Base-by-base conservation (phyloP, 2,113 vertebrate species). In the Pachyramphus minor region DNA sequence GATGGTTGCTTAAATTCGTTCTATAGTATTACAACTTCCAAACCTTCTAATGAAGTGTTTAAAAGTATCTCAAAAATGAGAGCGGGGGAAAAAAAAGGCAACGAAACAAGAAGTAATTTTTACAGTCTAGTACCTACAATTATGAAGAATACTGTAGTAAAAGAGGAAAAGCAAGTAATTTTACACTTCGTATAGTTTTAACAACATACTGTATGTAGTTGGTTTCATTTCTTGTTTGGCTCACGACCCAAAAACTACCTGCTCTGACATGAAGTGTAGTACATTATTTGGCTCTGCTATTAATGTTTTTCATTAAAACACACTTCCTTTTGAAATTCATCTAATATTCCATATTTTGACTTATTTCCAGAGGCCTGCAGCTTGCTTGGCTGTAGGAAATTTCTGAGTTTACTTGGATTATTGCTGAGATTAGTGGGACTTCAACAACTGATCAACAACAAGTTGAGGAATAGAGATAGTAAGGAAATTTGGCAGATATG, bases 1-100 rank as follows among this genome's bases (percentile, higher is more conserved):
- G 66, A 60, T 94, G 84, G 75, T 95, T 30, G 14, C 94, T 93
- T 95, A 90, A 89, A 90, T 96, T 96, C 64, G 84, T 94, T 94
- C 64, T 89, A 30, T 76, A 73, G 82, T 82, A 90, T 49, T 16
- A 52, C 53, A 42, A 73, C 35, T 94, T 93, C 75, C 75, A 92
- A 93, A 92, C 47, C 84, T 87, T 96, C 66, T 79, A 62, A 73
- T 37, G 37, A 92, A 80, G n/a, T 90, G 20, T 94, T 93, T 52
- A 45, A 71, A 95, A 91, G 28, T 62, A 85, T 37, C 53, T 94
- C 5, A 14, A 55, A 87, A 87, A 71, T 67, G 13, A 67, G 63
- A 87, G 42, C 1, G 52, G 35, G 23, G 5, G 9, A 17, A n/a
- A 59, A 59, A 62, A 76, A 85, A 58, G 44, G 58, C 75, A 72